Evolutionary conservation across 2,888 invertebrate genomes (phyloP), one percentile per base, ranked within the genome.

Genomic region (Oscheius sp.): DNA sequence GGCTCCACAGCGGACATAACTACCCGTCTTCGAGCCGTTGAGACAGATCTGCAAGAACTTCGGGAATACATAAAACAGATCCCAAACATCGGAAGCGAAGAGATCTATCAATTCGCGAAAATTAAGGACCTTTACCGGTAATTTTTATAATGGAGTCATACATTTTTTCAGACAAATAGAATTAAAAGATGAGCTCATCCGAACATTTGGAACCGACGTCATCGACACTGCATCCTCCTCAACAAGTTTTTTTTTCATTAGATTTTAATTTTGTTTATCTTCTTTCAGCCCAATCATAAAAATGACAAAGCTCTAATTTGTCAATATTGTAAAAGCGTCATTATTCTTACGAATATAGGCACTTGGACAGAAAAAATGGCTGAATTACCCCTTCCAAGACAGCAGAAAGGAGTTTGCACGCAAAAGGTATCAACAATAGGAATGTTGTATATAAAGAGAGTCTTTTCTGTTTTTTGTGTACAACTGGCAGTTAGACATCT

Each of bases 111-210:
- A 51, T 41, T 70, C 22, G 33, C 51, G 20, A 69, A 70, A 59
- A 75, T 78, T 49, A 57, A 67, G 8, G 68, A 70, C 8, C 62
- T 77, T 1, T 75, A 75, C 59, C 41, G 64, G 72, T 71, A n/a
- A 0, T 59, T 66, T 59, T 14, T 59, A 8, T 6, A 47, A 45
- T 3, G 3, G 24, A 12, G 26, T 36, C 2, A 6, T 59, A 22
- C 38, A 20, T n/a, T 22, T 59, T 2, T 47, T 36, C 49, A 75
- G 68, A 17, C 76, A 77, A 54, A 70, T 81, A 22, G 44, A 70
- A 20, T 59, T 64, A 47, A 81, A 81, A 68, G 76, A 81, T 76
- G 77, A 77, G 68, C 75, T 81, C 70, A 72, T 81, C 75, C 65
- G 73, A 12, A 72, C 72, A 36, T 75, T 75, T 66, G 64, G 63